Evolutionary conservation across 2,113 vertebrate genomes (phyloP).

Genomic region (Ciconia stormi): DNA sequence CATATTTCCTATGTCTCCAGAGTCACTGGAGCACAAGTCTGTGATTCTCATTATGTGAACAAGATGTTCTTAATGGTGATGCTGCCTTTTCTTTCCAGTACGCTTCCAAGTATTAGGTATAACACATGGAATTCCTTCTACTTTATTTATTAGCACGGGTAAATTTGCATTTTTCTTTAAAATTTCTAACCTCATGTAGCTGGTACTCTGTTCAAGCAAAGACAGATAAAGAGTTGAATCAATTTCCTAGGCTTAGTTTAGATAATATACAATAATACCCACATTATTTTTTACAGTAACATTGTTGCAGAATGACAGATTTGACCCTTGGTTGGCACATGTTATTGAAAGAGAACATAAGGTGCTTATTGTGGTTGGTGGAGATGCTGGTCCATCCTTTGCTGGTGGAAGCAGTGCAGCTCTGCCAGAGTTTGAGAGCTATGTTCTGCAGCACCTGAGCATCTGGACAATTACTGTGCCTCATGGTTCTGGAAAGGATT

Average conservation of each 20-base stretch:
- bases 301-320: neutral
- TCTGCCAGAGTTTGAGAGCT: neutral
- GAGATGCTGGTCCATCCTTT: neutral
- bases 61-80: constrained; percentile 16
- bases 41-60: constrained; percentile 28
- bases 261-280: neutral
- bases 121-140: neutral
- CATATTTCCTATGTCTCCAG: constrained; percentile 27
- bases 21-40: neutral
- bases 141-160: neutral
- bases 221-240: neutral
- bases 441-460: neutral
- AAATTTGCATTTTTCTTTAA: neutral
- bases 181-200: neutral
- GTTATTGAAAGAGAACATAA: neutral
- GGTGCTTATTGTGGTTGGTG: neutral
- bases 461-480: neutral
- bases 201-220: neutral
- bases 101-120: neutral
- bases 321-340: neutral
- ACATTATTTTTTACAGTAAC: neutral
- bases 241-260: neutral
- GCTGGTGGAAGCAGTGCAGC: neutral
- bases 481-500: neutral
- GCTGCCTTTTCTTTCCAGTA: neutral